phyloP scores from a whole-genome alignment of 37 sponge, comb jelly and placozoan genomes.

The Amphimedon queenslandica region DNA sequence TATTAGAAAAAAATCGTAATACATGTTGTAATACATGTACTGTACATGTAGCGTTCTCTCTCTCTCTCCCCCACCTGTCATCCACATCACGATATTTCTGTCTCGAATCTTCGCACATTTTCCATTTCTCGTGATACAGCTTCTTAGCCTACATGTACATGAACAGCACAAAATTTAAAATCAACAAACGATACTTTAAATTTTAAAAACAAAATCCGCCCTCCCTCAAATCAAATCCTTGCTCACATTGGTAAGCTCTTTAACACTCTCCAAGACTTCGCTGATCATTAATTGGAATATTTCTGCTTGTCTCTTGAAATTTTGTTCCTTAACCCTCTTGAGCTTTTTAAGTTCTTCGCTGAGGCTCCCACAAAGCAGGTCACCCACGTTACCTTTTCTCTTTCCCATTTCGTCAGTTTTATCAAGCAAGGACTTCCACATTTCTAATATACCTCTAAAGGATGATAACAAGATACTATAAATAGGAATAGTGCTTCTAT shows the following conservation, averaged over 20 bases:
- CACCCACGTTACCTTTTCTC: conserved; percentile 29
- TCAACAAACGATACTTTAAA: too few species aligned
- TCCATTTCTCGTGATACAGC: conserved; percentile 56
- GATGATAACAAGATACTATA: too few species aligned
- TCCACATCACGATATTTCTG: conserved; percentile 62
- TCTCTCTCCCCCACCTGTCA: conserved; percentile 14
- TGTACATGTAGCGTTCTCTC: too few species aligned
- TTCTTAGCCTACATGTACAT: conserved; percentile 81
- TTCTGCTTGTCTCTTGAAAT: conserved; percentile 69
- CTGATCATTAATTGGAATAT: conserved; percentile 56
- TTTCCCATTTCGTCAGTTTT: conserved; percentile 54
- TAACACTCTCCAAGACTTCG: conserved; percentile 66
- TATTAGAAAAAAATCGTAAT: not conserved
- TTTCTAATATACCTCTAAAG: conserved; percentile 59
- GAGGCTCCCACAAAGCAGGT: conserved; percentile 37
- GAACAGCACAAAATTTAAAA: too few species aligned
- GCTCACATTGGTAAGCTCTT: conserved; percentile 52
- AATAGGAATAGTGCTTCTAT: too few species aligned
- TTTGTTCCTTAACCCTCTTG: conserved; percentile 56
- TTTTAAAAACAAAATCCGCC: too few species aligned
- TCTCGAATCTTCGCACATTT: conserved; percentile 56
- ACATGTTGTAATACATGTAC: not conserved
- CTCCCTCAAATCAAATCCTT: too few species aligned
- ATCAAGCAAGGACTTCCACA: conserved; percentile 64
- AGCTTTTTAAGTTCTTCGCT: conserved; percentile 50